These are phyloP conservation scores for Heliocidaris erythrogramma DNA, from an alignment of 35 echinoderm and acorn worm genomes.

Conservation along the genomic window DNA sequence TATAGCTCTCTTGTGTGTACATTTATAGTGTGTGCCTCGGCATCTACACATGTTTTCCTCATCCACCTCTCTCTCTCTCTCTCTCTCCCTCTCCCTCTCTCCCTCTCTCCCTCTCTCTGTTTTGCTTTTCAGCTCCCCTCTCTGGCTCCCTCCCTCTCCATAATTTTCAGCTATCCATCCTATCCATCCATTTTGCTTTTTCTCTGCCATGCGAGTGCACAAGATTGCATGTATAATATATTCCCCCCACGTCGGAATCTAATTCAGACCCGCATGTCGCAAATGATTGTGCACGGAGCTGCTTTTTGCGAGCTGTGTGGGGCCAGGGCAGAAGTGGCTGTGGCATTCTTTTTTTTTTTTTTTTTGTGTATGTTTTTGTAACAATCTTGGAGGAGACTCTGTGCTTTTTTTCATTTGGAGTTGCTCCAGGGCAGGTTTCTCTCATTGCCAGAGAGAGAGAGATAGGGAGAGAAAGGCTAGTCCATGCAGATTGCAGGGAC, in stretches of 20 bases:
- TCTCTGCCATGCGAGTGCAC: not conserved
- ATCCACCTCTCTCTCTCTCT: not conserved
- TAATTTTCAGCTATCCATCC: conserved; percentile 10
- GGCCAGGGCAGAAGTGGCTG: not conserved
- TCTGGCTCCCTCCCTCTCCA: not conserved
- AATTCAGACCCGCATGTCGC: conserved; percentile 1
- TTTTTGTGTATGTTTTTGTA: conserved; percentile 25
- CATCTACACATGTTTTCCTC: not conserved
- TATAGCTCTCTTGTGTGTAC: not conserved
- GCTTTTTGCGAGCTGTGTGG: not conserved
- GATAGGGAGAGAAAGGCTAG: not conserved
- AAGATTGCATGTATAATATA: conserved; percentile 19
- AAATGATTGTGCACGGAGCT: conserved; percentile 27
- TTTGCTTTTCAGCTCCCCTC: not conserved
- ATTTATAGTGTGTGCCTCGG: not conserved
- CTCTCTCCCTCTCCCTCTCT: not conserved
- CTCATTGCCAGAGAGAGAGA: not conserved
- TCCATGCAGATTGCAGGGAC: not conserved
- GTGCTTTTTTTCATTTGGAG: conserved; percentile 28
- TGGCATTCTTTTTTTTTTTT: not conserved
- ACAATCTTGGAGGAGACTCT: conserved; percentile 23
- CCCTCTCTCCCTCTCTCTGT: not conserved
- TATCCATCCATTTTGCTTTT: not conserved
- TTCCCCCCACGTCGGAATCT: conserved; percentile 29
- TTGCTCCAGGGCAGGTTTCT: conserved; percentile 36